phyloP scores from a whole-genome alignment of 2,113 vertebrate genomes.

The Pyxicephalus adspersus region DNA sequence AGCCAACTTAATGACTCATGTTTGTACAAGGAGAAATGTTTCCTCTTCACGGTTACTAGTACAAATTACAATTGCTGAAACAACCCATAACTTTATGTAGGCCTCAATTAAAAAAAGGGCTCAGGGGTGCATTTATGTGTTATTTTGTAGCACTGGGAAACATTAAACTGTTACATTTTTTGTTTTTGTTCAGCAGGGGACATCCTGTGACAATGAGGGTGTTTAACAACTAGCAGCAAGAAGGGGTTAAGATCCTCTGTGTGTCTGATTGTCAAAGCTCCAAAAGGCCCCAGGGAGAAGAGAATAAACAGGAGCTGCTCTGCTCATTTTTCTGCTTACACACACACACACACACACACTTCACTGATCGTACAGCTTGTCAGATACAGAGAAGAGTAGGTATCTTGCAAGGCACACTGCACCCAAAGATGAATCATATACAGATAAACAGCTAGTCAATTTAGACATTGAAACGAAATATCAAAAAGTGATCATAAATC shows the following conservation, averaged over 20 bases:
- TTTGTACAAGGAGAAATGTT: conserved; percentile 29
- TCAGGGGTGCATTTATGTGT: background rate
- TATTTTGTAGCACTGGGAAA: background rate
- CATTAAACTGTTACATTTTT: background rate
- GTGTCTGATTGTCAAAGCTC: conserved; percentile 52
- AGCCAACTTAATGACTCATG: conserved; percentile 23
- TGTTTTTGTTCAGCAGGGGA: background rate
- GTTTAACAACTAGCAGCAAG: background rate
- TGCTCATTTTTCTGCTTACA: conserved; percentile 53
- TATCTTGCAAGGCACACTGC: conserved; percentile 1
- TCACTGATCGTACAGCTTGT: conserved; percentile 25
- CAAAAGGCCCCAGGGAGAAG: conserved; percentile 44
- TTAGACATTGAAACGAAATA: background rate
- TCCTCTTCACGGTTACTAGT: conserved; percentile 15
- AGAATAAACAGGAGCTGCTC: conserved; percentile 55
- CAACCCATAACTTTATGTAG: background rate
- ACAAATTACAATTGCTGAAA: conserved; percentile 38
- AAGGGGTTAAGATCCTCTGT: conserved; percentile 50
- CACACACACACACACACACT: conserved; percentile 49
- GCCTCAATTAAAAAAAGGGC: background rate
- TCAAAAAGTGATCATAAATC: background rate
- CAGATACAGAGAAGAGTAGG: conserved; percentile 24
- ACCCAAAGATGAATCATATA: background rate
- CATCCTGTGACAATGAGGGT: background rate
- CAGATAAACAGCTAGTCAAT: background rate